phyloP scores from a whole-genome alignment of 23 tunicate genomes.

The Styela clava region DNA sequence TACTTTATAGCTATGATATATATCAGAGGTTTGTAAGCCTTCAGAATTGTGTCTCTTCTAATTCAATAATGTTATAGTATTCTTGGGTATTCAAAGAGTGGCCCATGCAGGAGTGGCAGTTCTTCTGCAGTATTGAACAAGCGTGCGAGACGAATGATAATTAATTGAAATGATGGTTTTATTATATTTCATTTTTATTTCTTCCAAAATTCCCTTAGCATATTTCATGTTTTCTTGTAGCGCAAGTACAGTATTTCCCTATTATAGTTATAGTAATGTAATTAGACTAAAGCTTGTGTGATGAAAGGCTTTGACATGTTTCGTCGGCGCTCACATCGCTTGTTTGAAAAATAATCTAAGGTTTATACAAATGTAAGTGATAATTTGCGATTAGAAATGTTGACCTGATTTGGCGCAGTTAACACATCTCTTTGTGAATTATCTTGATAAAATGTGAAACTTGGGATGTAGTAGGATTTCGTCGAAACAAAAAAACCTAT shows the following conservation, averaged over 20 bases:
- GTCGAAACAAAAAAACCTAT: not conserved
- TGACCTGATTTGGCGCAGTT: not conserved
- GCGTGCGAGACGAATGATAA: no score
- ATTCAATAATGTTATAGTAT: no score
- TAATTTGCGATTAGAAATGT: not conserved
- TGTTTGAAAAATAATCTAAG: not conserved
- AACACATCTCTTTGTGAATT: not conserved
- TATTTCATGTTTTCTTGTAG: not conserved
- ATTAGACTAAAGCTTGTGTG: not conserved
- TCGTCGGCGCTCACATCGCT: not conserved
- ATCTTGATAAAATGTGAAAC: not conserved
- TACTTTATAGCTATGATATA: no score
- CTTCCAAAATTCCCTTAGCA: not conserved
- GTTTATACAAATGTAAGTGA: not conserved
- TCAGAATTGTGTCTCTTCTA: no score
- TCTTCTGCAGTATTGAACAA: not conserved
- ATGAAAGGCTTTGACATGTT: not conserved
- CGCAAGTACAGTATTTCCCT: not conserved
- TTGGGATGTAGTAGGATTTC: not conserved
- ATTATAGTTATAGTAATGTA: not conserved
- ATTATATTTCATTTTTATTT: not conserved
- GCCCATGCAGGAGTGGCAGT: not conserved
- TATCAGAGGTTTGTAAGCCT: no score
- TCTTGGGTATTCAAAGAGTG: not conserved
- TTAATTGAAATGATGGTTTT: no score